Base-by-base conservation (phyloP, 2,797 vertebrate species). In the Anableps anableps region DNA sequence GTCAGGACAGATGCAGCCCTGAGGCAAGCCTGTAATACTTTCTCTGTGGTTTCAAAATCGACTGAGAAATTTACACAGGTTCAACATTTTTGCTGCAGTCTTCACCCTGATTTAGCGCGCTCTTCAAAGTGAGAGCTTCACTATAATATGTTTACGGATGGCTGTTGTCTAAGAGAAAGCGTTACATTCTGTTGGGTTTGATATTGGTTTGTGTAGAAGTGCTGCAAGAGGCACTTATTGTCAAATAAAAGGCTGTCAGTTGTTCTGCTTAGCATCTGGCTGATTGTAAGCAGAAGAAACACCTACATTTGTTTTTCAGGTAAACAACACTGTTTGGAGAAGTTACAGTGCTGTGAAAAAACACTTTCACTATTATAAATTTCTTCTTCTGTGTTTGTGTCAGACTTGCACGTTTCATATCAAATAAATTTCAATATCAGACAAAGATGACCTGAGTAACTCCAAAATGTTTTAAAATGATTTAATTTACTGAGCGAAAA, bases 61-160 rank as follows among this genome's bases (percentile, higher is more conserved):
- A 90, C 88, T 82, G 88, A 92, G 80, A 72, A 85, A 87, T 92
- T 94, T 86, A 83, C 77, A 86, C 85, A 75, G 88, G 83, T 78
- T 85, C 53, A 78, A 83, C 82, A 77, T 89, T 88, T 83, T 60
- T 84, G 81, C 88, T 91, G 79, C 77, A 19, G 74, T 85, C 84
- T 82, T 84, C 79, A 78, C 79, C 53, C 84, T 91, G 88, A 93
- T 94, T 93, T 91, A 93, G 79, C 89, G 92, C 74, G 5, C 79
- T 81, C 83, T 88, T 91, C 82, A 90, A 88, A 87, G 84, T 62
- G 76, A 77, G 81, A 80, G 73, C 68, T 89, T 84, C 81, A 71
- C 82, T 73, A 9, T 83, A 76, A 62, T 88, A 85, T 80, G 85
- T 88, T 90, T 86, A 83, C 83, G 73, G 83, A 89, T 87, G 81